Conservation (phyloP, 2,113 vertebrate species). For the Phaethon lepturus region DNA sequence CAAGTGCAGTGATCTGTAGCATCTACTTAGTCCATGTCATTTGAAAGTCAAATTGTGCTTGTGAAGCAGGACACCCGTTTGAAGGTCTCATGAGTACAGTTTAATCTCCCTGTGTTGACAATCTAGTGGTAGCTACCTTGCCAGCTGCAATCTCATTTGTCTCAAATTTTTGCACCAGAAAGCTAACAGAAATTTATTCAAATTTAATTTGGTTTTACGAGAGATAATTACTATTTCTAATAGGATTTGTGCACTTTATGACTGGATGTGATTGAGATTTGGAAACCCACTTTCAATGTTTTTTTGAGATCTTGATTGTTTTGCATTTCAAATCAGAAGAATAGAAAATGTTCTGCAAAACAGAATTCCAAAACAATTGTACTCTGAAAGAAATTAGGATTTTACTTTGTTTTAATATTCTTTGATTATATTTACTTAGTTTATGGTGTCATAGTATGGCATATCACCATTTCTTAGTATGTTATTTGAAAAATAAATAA, state of each 20-base stretch:
- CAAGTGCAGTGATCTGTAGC: constrained; percentile 9
- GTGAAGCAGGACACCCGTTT: background rate
- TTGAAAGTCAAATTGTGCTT: constrained; percentile 7
- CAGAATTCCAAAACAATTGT: background rate
- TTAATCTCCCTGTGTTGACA: background rate
- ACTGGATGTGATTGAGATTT: background rate
- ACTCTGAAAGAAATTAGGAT: background rate
- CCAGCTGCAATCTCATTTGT: background rate
- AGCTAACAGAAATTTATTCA: background rate
- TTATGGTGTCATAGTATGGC: background rate
- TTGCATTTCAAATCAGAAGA: background rate
- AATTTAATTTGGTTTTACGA: background rate
- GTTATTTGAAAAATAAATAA: background rate
- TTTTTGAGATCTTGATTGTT: background rate
- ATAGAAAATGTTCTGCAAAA: background rate
- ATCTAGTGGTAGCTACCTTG: background rate
- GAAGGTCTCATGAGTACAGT: background rate
- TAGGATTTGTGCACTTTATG: background rate
- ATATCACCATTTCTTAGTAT: background rate
- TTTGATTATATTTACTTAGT: background rate
- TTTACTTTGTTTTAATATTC: background rate
- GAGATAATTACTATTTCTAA: background rate
- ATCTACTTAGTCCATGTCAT: background rate
- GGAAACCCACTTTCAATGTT: background rate
- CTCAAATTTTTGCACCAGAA: background rate